Base-by-base conservation (phyloP, 2,113 vertebrate species). In the Rynchops niger region DNA sequence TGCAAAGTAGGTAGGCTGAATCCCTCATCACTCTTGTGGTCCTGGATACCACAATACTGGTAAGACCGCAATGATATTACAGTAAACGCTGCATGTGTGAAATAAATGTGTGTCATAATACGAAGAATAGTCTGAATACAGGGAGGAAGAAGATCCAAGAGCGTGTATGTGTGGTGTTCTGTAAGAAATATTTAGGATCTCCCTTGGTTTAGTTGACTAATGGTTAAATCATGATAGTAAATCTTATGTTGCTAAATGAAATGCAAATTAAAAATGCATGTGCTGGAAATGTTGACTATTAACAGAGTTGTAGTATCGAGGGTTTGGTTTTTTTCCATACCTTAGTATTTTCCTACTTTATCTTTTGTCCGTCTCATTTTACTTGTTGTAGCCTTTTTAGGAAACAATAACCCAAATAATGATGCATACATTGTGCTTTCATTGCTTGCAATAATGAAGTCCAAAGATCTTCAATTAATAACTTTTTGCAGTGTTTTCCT, bases 401-500 rank as follows among this genome's bases (percentile, higher is more conserved):
- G 95, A 86, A 93, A 93, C 43, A 70, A 17, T 86, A 79, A 82
- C 80, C 49, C 74, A 90, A 88, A 91, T 79, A 84, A 76, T n/a
- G 52, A 82, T 82, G 42, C 56, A 93, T 88, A 72, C 27, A 62
- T 86, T 93, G 83, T 91, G 42, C 49, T 81, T 86, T 90, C 77
- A 34, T n/a, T 79, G 49, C 49, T 56, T 94, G 43, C 73, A 92
- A 90, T 82, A 95, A 82, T 27, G 62, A 78, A 88, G 19, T 55
- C 94, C 78, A 92, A 90, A 89, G 89, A 91, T 90, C 89, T 95
- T 94, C 77, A 89, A 73, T 93, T 92, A 97, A 82, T 93, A 85
- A 84, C 62, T 45, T 95, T 92, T 77, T 89, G 82, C 74, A 72
- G 42, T 91, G 92, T 95, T 96, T 96, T 94, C 45, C 65, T 94